Evolutionary conservation across 2,113 vertebrate species (phyloP), one percentile per base, ranked within the genome.

Genomic region (Benitochromis conjunctus): DNA sequence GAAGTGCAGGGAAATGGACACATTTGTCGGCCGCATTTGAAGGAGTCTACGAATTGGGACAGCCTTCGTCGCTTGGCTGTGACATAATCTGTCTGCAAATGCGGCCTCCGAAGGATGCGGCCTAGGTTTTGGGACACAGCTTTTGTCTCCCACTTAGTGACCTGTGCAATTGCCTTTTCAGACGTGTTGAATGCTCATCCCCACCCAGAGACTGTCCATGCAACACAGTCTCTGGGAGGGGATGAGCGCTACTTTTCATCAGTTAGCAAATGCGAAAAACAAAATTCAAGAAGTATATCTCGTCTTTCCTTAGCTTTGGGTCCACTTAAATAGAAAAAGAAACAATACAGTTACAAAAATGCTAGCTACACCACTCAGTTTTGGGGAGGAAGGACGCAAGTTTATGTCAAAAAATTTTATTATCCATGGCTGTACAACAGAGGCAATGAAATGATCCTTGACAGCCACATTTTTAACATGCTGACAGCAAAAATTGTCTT

Each of bases 381-480:
- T 87, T 80, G 79, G 3, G 7, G 26, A 21, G 41, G 46, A 80
- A 62, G 57, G 78, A 86, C 16, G 81, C 24, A 4, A 58, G 46
- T 94, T 94, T 94, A 95, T 93, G 94, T 91, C 64, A 87, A 95
- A 95, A 95, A 93, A 21, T 62, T n/a, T 83, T 80, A 76, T 88
- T 84, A 93, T 82, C 81, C 79, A 90, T 83, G 87, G 86, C 91
- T 91, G 86, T 91, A 92, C 88, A 95, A 92, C 90, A 86, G 80
- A 93, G 80, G 87, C 81, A 94, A 87, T 84, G 56, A 91, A 93
- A 95, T 88, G 21, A 92, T 76, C 79, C 71, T 91, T 86, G 83
- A 87, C 56, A 92, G 66, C 80, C 78, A 93, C 87, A 91, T 79
- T 88, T 94, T 89, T 55, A 87, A 93, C 95, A 94, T 95, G 94